phyloP scores from a whole-genome alignment of 2,797 vertebrate genomes.

The Spheniscus humboldti region DNA sequence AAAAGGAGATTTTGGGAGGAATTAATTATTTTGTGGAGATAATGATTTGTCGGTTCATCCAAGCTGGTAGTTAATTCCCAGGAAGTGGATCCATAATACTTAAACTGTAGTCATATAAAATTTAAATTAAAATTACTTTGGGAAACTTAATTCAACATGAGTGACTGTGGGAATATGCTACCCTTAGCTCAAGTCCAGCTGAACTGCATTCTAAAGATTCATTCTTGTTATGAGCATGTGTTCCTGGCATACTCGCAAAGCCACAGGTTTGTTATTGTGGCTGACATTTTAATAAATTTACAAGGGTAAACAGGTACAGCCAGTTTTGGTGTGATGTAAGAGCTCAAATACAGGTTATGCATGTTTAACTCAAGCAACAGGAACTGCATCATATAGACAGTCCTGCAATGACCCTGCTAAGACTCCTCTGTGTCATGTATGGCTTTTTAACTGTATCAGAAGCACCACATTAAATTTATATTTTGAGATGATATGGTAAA shows the following conservation, averaged over 20 bases:
- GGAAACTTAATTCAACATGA: neutral
- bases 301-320: neutral
- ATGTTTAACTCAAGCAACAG: neutral
- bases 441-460: neutral
- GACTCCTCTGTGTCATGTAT: neutral
- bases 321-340: neutral
- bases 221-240: neutral
- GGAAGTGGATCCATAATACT: constrained; percentile 38
- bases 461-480: neutral
- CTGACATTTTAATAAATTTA: neutral
- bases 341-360: neutral
- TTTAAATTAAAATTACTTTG: constrained; percentile 11
- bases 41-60: neutral
- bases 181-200: neutral
- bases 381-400: neutral
- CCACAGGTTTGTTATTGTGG: neutral
- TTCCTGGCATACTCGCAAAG: neutral
- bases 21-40: constrained; percentile 5
- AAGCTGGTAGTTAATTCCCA: constrained; percentile 13
- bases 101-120: neutral
- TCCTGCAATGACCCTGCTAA: neutral
- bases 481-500: neutral
- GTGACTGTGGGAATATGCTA: neutral
- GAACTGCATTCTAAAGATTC: neutral
- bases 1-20: neutral